These are phyloP conservation scores for Drosophila setosimentum DNA, from an alignment of 2,888 invertebrate species.

Conservation along the genomic window DNA sequence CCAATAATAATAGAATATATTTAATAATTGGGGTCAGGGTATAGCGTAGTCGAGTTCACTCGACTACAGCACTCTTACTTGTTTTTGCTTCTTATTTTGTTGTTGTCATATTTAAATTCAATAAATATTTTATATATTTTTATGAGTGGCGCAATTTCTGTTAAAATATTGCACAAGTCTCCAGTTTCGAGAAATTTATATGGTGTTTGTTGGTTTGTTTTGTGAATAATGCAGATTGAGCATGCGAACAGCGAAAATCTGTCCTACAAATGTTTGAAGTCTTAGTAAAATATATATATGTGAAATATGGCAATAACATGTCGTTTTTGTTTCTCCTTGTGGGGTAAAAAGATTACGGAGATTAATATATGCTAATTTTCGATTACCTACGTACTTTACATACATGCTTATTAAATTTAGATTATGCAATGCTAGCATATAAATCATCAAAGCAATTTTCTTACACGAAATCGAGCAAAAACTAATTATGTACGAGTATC, in stretches of 20 bases:
- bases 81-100: conserved; percentile 23
- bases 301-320: background rate
- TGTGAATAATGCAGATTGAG: conserved; percentile 58
- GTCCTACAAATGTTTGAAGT: background rate
- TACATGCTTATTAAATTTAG: background rate
- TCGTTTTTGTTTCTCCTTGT: background rate
- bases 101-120: conserved; percentile 66
- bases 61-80: too few relatives aligned
- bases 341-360: background rate
- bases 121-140: conserved; percentile 73
- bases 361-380: conserved; percentile 4
- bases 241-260: conserved; percentile 49
- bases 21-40: too few relatives aligned
- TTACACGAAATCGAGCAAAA: conserved; percentile 44
- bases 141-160: conserved; percentile 63
- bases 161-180: conserved; percentile 66
- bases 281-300: background rate
- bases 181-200: conserved; percentile 47
- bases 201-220: conserved; percentile 46
- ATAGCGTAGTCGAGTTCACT: too few relatives aligned
- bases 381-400: conserved; percentile 3
- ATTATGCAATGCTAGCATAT: conserved; percentile 55
- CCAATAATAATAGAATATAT: too few relatives aligned
- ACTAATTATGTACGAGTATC: conserved; percentile 70
- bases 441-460: conserved; percentile 59